Percentiles rank a stretch among this genome's conserved stretches.
These are phyloP conservation scores for Archocentrus centrarchus DNA, from an alignment of 2,113 vertebrate genomes.

Conservation along the genomic window DNA sequence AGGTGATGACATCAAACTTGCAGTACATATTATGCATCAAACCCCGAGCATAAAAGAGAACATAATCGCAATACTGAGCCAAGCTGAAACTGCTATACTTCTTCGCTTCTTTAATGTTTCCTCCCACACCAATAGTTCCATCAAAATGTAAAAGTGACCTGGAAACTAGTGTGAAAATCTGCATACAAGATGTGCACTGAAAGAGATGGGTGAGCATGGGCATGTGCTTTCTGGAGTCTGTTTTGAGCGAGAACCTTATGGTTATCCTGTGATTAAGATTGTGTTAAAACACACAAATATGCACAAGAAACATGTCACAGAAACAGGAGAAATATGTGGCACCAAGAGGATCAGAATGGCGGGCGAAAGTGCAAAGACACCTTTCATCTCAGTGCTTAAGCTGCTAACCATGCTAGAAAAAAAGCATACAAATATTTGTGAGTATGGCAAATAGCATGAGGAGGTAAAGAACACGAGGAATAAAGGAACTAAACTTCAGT, in stretches of 20 bases:
- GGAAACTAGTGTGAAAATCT: constrained; percentile 27
- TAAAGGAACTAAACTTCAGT: background rate
- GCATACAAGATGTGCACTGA: constrained; percentile 33
- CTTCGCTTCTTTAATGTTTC: background rate
- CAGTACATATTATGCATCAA: background rate
- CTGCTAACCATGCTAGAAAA: background rate
- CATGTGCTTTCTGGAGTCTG: constrained; percentile 46
- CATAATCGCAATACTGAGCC: background rate
- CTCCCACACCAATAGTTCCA: constrained; percentile 1
- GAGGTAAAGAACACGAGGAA: background rate
- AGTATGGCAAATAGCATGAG: no score
- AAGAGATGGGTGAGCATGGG: constrained; percentile 3
- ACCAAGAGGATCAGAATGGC: constrained; percentile 47
- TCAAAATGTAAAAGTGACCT: background rate
- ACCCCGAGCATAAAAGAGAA: background rate
- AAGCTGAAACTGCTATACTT: background rate
- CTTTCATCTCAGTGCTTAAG: constrained; percentile 41
- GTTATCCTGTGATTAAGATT: constrained; percentile 65
- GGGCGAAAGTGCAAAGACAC: constrained; percentile 50
- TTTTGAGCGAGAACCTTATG: constrained; percentile 44
- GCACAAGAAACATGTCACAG: constrained; percentile 37
- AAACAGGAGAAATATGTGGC: constrained; percentile 21
- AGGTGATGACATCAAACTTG: background rate
- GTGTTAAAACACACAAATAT: constrained; percentile 39
- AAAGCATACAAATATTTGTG: background rate